These are phyloP conservation scores for Drosophila biarmipes DNA, from an alignment of 1,140 invertebrate species.

Conservation along the genomic window DNA sequence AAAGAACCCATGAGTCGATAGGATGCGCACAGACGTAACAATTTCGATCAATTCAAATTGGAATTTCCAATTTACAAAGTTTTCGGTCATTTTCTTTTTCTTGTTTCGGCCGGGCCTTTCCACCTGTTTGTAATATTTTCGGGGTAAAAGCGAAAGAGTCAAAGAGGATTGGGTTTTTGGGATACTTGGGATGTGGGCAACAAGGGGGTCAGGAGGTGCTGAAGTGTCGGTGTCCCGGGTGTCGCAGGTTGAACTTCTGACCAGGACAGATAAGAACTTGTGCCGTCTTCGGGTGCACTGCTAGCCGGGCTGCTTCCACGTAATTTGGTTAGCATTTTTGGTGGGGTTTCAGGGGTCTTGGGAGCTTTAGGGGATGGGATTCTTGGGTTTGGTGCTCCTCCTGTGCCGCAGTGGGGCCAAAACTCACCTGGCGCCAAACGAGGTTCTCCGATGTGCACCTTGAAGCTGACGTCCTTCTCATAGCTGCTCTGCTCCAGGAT, in stretches of 20 bases:
- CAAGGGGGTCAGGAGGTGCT: neutral
- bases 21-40: constrained; percentile 37
- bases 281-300: constrained; percentile 46
- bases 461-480: constrained; percentile 98
- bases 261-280: constrained; percentile 29
- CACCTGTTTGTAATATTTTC: constrained; percentile 48
- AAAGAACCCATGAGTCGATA: constrained; percentile 57
- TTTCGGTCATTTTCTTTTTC: constrained; percentile 22
- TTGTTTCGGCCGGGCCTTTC: constrained; percentile 23
- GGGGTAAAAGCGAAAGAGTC: constrained; percentile 18
- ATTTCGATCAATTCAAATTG: constrained; percentile 55
- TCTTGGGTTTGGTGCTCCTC: neutral
- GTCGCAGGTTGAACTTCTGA: constrained; percentile 10
- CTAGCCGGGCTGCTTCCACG: constrained; percentile 33
- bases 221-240: constrained; percentile 24
- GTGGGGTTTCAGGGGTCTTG: constrained; percentile 1
- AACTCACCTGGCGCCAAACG: constrained; percentile 92
- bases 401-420: neutral
- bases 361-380: constrained; percentile 2
- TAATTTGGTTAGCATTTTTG: constrained; percentile 49
- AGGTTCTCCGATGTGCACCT: constrained; percentile 95
- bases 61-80: constrained; percentile 60
- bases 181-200: neutral
- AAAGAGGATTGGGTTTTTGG: constrained; percentile 14
- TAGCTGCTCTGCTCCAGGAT: constrained; percentile 99